Conservation (phyloP, 2,113 vertebrate species). For the Engystomops pustulosus region DNA sequence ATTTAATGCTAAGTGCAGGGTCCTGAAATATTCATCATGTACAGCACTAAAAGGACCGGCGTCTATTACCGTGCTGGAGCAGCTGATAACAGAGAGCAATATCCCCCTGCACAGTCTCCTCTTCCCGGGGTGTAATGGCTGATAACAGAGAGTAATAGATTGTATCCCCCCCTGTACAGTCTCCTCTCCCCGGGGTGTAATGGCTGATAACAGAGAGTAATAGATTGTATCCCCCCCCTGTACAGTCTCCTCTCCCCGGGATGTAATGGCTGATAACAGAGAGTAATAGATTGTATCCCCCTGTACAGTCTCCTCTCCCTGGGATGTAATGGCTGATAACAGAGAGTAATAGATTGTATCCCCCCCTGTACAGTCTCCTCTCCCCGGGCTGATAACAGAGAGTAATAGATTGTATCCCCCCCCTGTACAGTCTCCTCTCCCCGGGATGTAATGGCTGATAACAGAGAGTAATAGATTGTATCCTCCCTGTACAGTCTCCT, state of each 20-base stretch:
- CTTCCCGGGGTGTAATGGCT: not conserved
- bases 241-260: not conserved
- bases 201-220: not conserved
- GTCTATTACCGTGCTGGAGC: too few species aligned
- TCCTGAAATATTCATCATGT: slow-evolving; percentile 36
- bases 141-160: not conserved
- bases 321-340: not conserved
- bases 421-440: not conserved
- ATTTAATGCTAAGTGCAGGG: slow-evolving; percentile 43
- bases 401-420: not conserved
- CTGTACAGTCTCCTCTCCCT: not conserved
- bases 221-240: not conserved
- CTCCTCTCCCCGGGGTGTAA: not conserved
- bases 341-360: not conserved
- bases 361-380: not conserved
- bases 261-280: not conserved
- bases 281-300: not conserved
- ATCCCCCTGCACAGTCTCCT: not conserved
- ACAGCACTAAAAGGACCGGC: too few species aligned
- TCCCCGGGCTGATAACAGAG: not conserved
- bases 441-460: not conserved
- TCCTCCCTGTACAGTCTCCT: not conserved
- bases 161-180: not conserved
- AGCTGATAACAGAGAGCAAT: too few species aligned
- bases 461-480: not conserved